Conservation (phyloP, 2,888 invertebrate genomes). For the Aporophyla lueneburgensis region DNA sequence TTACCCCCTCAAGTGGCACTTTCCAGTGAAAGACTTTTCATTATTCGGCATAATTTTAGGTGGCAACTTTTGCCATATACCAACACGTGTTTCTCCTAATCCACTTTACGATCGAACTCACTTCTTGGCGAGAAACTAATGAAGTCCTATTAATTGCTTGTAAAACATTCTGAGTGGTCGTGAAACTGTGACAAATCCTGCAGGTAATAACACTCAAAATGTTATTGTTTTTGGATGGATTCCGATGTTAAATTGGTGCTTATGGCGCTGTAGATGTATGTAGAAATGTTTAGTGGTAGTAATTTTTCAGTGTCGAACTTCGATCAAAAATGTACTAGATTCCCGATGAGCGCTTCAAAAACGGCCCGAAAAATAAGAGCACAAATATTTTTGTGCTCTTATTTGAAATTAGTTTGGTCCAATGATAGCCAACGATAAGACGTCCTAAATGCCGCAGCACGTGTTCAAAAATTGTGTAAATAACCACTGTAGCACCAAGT, state of each 20-base stretch:
- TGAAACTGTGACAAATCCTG: conserved; percentile 45
- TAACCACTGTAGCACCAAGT: too few species aligned
- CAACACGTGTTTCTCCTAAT: conserved; percentile 39
- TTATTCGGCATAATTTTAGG: neutral
- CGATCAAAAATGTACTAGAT: too few species aligned
- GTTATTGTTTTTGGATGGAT: conserved; percentile 41
- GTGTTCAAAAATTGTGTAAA: too few species aligned
- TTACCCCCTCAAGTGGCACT: neutral
- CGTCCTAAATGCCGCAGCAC: too few species aligned
- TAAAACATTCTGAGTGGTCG: conserved; percentile 18
- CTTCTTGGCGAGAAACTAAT: conserved; percentile 33
- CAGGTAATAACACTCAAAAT: conserved; percentile 14
- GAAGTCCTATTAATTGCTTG: conserved; percentile 33
- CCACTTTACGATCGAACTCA: conserved; percentile 31
- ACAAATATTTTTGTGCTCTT: too few species aligned
- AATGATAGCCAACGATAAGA: too few species aligned
- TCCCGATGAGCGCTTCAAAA: too few species aligned
- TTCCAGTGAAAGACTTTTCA: neutral
- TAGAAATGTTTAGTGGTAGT: neutral
- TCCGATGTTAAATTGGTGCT: conserved; percentile 30
- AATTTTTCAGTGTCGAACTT: neutral
- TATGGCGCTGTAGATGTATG: neutral
- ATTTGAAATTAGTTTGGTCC: too few species aligned
- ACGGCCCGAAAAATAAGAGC: too few species aligned
- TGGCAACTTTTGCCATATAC: neutral